Percentiles rank a stretch among this genome's conserved stretches.
Conservation (phyloP, 1,140 invertebrate species). For the Tetramorium alpestre region DNA sequence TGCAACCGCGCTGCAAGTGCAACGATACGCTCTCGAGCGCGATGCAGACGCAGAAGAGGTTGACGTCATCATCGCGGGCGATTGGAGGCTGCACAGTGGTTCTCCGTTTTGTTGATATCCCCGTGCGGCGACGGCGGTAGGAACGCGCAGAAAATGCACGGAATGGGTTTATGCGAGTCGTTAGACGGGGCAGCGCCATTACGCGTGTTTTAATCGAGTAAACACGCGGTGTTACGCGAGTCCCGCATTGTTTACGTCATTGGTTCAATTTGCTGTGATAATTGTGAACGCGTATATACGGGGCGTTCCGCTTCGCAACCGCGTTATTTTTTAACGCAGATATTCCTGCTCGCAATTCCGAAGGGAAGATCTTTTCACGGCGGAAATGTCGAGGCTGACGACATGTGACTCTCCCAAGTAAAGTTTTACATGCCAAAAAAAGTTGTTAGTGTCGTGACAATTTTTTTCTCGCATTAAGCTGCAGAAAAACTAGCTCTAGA, state of each 20-base stretch:
- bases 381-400: not conserved
- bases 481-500: not conserved
- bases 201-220: conserved; percentile 52
- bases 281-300: conserved; percentile 21
- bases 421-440: not conserved
- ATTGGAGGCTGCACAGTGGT: conserved; percentile 77
- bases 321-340: not conserved
- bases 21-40: conserved; percentile 60
- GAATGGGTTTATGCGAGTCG: conserved; percentile 28
- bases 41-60: conserved; percentile 57
- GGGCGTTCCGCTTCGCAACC: not conserved
- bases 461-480: not conserved
- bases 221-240: conserved; percentile 51
- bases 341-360: not conserved
- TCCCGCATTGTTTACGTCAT: conserved; percentile 51
- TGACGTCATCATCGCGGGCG: conserved; percentile 71
- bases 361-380: not conserved
- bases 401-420: not conserved
- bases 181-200: not conserved
- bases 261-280: conserved; percentile 30
- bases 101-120: conserved; percentile 80
- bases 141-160: conserved; percentile 53
- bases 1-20: conserved; percentile 40
- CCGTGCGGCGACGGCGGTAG: conserved; percentile 41
- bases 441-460: not conserved